Percentiles rank a stretch among this genome's conserved stretches.
phyloP scores from a whole-genome alignment of 1,140 invertebrate genomes.

The Wasmannia auropunctata region DNA sequence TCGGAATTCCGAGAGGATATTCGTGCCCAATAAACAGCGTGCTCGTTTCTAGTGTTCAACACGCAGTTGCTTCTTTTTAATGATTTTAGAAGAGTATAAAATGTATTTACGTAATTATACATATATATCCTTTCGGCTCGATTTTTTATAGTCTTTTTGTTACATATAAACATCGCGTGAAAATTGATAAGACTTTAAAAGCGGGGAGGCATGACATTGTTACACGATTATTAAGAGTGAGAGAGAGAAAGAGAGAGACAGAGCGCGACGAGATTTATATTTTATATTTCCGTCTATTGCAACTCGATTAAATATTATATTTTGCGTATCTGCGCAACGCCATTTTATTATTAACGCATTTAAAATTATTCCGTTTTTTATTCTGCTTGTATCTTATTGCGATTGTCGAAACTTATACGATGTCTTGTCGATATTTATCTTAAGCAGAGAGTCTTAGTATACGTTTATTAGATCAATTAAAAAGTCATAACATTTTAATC shows the following conservation, averaged over 20 bases:
- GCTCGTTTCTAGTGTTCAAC: conserved; percentile 15
- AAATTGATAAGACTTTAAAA: conserved; percentile 5
- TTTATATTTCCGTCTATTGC: not conserved
- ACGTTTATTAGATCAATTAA: not conserved
- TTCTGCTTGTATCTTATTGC: not conserved
- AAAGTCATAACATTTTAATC: not conserved
- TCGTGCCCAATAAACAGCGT: not conserved
- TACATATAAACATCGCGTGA: not conserved
- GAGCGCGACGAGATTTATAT: not conserved
- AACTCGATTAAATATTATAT: not conserved
- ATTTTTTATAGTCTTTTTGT: not conserved
- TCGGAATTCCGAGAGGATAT: not conserved
- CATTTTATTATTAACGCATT: not conserved
- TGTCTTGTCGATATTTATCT: not conserved
- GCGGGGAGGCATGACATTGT: not conserved
- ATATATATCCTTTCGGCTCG: not conserved
- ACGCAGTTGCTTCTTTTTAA: conserved; percentile 23
- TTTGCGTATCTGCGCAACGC: not conserved
- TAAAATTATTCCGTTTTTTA: not conserved
- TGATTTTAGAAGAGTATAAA: not conserved
- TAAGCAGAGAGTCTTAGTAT: not conserved
- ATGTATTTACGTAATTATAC: not conserved
- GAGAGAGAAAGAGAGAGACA: too few species aligned
- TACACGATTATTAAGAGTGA: not conserved
- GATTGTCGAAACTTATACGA: not conserved